These are phyloP conservation scores for Torymus texanus DNA, from an alignment of 2,888 invertebrate genomes.

Conservation along the genomic window DNA sequence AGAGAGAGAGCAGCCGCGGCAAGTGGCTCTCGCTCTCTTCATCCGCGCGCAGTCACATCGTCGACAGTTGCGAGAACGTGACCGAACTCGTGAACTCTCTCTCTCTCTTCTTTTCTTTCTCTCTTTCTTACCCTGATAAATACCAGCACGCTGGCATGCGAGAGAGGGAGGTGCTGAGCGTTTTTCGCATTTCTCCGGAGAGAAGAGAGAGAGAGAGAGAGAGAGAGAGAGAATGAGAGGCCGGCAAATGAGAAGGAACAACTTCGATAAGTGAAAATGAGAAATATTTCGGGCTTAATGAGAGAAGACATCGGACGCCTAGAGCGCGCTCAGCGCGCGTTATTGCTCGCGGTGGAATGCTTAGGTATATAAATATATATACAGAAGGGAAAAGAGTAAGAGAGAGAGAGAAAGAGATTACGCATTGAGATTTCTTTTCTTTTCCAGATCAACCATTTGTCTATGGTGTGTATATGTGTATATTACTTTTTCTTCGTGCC, in stretches of 20 bases:
- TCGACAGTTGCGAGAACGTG: constrained; percentile 56
- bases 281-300: constrained; percentile 49
- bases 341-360: too few relatives aligned
- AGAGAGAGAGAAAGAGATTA: constrained; percentile 6
- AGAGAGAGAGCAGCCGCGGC: not conserved
- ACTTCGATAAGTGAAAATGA: constrained; percentile 50
- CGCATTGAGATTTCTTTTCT: constrained; percentile 45
- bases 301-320: constrained; percentile 33
- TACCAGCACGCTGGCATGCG: not conserved
- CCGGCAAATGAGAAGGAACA: constrained; percentile 15
- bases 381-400: too few relatives aligned
- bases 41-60: constrained; percentile 50
- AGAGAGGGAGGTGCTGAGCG: not conserved
- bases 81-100: constrained; percentile 50
- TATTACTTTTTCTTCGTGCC: constrained; percentile 2
- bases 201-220: not conserved
- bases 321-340: not conserved
- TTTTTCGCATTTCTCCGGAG: constrained; percentile 36
- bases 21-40: constrained; percentile 43
- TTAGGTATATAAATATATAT: too few relatives aligned
- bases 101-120: not conserved
- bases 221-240: not conserved
- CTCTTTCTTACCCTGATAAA: constrained; percentile 21
- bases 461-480: too few relatives aligned
- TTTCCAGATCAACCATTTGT: not conserved